Evolutionary conservation across 2,888 invertebrate genomes (phyloP), one percentile per base, ranked within the genome.

Genomic region (Dicranocentrus wangi): DNA sequence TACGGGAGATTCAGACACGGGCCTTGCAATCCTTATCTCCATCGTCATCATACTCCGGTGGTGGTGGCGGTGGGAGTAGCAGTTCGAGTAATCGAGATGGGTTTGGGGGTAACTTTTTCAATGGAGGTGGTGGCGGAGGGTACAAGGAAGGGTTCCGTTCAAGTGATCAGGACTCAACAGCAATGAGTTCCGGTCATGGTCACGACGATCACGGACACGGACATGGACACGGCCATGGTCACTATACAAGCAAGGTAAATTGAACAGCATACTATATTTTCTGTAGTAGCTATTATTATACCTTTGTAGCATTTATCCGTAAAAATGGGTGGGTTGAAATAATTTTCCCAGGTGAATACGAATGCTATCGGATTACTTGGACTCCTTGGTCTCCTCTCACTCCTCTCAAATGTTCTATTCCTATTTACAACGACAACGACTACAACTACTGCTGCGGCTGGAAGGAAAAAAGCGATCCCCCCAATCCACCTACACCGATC

Each of bases 361-460:
- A 82, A 83, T 61, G 85, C 82, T 0, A 78, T 85, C 32, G 85
- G 83, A 25, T 43, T 85, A 0, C 47, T 85, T n/a, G 85, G 85
- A 3, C 81, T 85, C 2, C 17, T 85, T 0, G 85, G 85, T 0
- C 43, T 85, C 0, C 47, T 85, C 3, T 79, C 71, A 21, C 65
- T 84, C 23, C 61, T 84, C n/a, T 81, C 81, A 1, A 82, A 82
- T 47, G 76, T 82, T 1, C 58, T 84, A 1, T 42, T 83, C 7
- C 61, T 70, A 5, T 81, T 82, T 7, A 78, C 79, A 10, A 83
- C 84, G 5, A 84, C 82, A 0, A 82, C 84, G 21, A 83, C 84
- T 5, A 66, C 82, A 1, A 61, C 77, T 7, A 61, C 73, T 1
- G 21, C 72, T 2, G 55, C 68, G 10, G 73, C 58, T n/a, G 63